Evolutionary conservation across 2,888 invertebrate species (phyloP), one percentile per base, ranked within the genome.

Genomic region (Nemoura dubitans): DNA sequence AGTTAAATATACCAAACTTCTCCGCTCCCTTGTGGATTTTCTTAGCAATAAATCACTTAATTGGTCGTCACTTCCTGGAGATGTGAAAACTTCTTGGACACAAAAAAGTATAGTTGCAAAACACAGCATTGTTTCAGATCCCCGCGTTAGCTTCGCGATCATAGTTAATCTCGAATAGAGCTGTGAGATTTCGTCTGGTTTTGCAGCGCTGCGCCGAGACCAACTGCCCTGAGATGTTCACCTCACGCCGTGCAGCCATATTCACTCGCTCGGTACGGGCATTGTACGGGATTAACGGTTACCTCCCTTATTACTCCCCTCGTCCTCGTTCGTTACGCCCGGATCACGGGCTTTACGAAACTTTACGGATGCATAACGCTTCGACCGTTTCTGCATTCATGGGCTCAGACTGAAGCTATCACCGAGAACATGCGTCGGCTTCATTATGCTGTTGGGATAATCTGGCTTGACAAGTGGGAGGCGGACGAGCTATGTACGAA

Each of bases 1-100:
- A 16, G 26, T 16, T 3, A 28, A 2, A 27, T 27, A 84, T 10
- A 84, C 84, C 29, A 84, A 59, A 76, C 28, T 76, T 28, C 84
- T 59, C 25, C 29, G 43, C 25, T 84, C 84, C 43, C 84, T 83
- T 26, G 83, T 26, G 21, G 29, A 43, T 76, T 81, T 81, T 78
- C 78, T 14, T 26, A 10, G 78, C 0, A 78, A 27, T 78, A 26
- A 78, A 78, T 78, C 28, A 78, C 26, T 27, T 78, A 10, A 26
- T 26, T 78, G 78, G 25, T 78, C 26, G 78, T 27, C 26, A 25
- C n/a, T 27, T 25, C 28, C 26, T 78, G 78, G 14, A 78, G 78
- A 28, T 21, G 7, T 5, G 25, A 26, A 5, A 25, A 6, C 26
- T 27, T 78, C 78, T 21, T 5, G 5, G 2, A 26, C 5, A 78